Evolutionary conservation across 2,888 invertebrate species (phyloP).

Genomic region (Cabera pusaria): DNA sequence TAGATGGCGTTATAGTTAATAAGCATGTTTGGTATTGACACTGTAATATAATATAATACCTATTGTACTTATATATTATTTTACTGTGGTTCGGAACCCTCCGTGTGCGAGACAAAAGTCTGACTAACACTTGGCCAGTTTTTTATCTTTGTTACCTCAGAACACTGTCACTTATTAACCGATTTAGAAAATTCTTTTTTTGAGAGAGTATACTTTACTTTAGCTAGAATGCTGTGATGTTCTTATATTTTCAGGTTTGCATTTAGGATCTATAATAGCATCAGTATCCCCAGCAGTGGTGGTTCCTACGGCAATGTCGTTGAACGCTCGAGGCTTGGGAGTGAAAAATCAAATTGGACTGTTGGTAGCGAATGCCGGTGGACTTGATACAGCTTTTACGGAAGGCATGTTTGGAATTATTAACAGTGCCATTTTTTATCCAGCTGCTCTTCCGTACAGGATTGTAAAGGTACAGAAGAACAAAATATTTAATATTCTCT

Average conservation of each 20-base stretch:
- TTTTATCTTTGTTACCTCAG: too few species aligned
- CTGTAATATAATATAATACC: too few species aligned
- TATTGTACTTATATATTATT: too few species aligned
- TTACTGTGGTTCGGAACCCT: too few species aligned
- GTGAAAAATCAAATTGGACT: constrained; percentile 96
- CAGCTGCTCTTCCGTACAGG: constrained; percentile 84
- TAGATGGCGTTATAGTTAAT: too few species aligned
- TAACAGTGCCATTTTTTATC: constrained; percentile 92
- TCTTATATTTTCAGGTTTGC: constrained; percentile 75
- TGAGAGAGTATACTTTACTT: background rate
- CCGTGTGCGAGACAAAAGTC: too few species aligned
- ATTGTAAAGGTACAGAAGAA: constrained; percentile 73
- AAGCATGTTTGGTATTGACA: too few species aligned
- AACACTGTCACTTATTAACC: too few species aligned
- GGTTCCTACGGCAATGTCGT: constrained; percentile 92
- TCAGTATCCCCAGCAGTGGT: constrained; percentile 98
- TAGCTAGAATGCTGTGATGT: background rate
- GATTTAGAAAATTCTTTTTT: too few species aligned
- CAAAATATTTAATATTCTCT: too few species aligned
- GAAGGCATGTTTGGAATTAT: constrained; percentile 96
- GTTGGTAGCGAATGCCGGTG: constrained; percentile 95
- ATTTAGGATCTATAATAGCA: constrained; percentile 92
- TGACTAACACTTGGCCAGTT: too few species aligned
- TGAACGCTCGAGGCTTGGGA: constrained; percentile 92
- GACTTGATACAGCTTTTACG: constrained; percentile 96